Percentiles rank a stretch among this genome's conserved stretches.
Conservation (phyloP, 2,888 invertebrate genomes). For the Prionchulus punctatus region DNA sequence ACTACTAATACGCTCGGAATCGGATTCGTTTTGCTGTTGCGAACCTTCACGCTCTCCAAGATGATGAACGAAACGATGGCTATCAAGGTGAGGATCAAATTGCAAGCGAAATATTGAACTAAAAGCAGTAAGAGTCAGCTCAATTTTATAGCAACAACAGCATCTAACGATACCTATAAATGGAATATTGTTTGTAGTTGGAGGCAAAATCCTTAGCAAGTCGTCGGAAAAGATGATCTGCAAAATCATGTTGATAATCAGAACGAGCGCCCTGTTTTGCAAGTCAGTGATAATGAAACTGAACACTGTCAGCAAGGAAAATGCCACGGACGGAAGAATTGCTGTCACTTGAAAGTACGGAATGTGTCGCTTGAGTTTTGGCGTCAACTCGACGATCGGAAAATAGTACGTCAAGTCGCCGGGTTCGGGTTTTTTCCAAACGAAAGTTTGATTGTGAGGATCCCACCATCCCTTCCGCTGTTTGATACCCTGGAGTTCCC, state of each 20-base stretch:
- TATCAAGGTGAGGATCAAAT: no score
- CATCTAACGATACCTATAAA: no score
- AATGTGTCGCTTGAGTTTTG: conserved; percentile 24
- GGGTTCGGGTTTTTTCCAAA: neutral
- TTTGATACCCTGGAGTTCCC: neutral
- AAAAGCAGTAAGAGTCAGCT: no score
- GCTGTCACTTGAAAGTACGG: conserved; percentile 24
- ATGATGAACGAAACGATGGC: no score
- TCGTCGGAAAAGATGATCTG: conserved; percentile 22
- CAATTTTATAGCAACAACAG: no score
- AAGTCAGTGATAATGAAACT: conserved; percentile 24
- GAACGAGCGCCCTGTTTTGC: conserved; percentile 14
- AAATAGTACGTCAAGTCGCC: neutral
- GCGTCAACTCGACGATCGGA: conserved; percentile 17
- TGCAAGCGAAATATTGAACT: no score
- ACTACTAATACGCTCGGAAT: no score
- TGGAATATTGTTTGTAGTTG: conserved; percentile 21
- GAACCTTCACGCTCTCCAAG: no score
- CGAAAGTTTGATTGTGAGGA: neutral
- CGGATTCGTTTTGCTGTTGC: no score
- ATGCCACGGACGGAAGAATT: conserved; percentile 20
- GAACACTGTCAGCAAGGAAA: neutral
- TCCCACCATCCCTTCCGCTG: neutral
- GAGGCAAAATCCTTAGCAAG: conserved; percentile 22
- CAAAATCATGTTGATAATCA: conserved; percentile 20